Evolutionary conservation across 2,888 invertebrate genomes (phyloP).

Genomic region (Lottia gigantea): DNA sequence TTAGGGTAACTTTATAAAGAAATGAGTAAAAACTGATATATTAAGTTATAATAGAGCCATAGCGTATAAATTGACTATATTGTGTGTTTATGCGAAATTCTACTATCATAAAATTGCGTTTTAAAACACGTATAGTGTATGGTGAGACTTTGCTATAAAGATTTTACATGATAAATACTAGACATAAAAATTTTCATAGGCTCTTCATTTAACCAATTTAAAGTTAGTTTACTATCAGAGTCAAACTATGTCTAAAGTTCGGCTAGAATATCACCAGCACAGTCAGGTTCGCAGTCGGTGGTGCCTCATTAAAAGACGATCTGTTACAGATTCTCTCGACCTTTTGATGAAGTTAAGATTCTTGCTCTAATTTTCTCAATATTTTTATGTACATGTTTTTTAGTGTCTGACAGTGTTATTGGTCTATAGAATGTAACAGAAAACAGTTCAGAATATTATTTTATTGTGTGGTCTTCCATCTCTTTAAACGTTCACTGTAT

Average conservation of each 20-base stretch:
- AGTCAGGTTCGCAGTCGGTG: background rate
- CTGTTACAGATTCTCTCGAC: background rate
- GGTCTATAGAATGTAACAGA: background rate
- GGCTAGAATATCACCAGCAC: background rate
- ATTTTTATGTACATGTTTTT: background rate
- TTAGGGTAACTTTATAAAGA: too few relatives aligned
- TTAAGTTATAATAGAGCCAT: constrained; percentile 4
- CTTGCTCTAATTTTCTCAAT: constrained; percentile 2
- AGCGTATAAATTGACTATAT: constrained; percentile 8
- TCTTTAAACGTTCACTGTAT: background rate
- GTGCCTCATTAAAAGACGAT: constrained; percentile 5
- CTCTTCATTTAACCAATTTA: constrained; percentile 22
- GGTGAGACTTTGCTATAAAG: constrained; percentile 24
- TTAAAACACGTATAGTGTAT: constrained; percentile 16
- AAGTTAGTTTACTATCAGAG: constrained; percentile 17
- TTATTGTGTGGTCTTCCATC: background rate
- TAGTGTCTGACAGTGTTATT: background rate
- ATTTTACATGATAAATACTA: constrained; percentile 24
- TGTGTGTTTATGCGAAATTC: constrained; percentile 26
- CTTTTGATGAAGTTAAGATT: background rate
- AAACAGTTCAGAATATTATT: background rate
- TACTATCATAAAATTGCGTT: constrained; percentile 19
- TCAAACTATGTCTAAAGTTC: constrained; percentile 4
- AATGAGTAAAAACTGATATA: background rate
- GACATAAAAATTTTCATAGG: constrained; percentile 24